Percentiles rank a stretch among this genome's conserved stretches.
Evolutionary conservation across 2,888 invertebrate species (phyloP).

Genomic region (Chymomyza fuscimana): DNA sequence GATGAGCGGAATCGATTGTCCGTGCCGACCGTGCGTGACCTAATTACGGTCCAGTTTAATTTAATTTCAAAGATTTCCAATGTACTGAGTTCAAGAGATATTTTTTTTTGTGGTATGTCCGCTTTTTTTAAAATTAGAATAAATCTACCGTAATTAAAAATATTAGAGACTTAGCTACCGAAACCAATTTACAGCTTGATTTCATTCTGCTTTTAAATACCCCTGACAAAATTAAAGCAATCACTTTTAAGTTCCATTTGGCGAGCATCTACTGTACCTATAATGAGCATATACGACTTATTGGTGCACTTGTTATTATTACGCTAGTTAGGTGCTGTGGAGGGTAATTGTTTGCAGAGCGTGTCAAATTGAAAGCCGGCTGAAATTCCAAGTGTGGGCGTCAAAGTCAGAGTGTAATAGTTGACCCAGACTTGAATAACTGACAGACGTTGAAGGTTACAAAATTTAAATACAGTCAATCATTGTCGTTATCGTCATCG

Average conservation of each 20-base stretch:
- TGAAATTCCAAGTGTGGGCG: constrained; percentile 69
- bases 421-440: constrained; percentile 45
- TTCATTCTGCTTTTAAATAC: no score
- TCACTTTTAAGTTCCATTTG: no score
- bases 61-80: no score
- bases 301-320: constrained; percentile 45
- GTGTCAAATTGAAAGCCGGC: constrained; percentile 36
- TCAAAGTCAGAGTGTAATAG: constrained; percentile 21
- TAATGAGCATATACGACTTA: not conserved
- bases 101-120: no score
- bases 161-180: no score
- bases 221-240: not conserved
- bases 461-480: constrained; percentile 42
- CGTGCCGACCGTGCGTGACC: no score
- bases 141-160: no score
- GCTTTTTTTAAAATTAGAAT: no score
- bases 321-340: constrained; percentile 40
- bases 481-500: constrained; percentile 38
- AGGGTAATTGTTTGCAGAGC: constrained; percentile 15
- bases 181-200: no score
- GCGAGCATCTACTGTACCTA: not conserved
- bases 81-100: no score
- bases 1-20: no score
- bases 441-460: constrained; percentile 48
- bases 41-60: no score